Evolutionary conservation across 2,113 vertebrate species (phyloP).

Genomic region (Cottus gobio): DNA sequence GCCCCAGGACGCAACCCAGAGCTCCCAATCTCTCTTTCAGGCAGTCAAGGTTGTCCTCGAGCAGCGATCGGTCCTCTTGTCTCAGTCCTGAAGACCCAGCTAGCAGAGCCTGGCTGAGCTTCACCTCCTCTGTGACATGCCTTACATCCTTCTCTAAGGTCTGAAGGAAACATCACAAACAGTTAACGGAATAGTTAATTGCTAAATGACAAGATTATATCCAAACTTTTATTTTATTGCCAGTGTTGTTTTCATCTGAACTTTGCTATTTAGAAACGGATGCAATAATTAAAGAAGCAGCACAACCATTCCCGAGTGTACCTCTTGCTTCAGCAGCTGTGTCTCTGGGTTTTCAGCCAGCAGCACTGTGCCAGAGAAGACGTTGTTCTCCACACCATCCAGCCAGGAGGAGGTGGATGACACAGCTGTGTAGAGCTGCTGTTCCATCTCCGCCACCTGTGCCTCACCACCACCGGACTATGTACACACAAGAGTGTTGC

Average conservation of each 20-base stretch:
- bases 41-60: slow-evolving; percentile 89
- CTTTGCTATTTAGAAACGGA: not conserved
- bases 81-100: slow-evolving; percentile 80
- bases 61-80: slow-evolving; percentile 83
- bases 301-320: slow-evolving; percentile 40
- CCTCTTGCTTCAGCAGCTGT: slow-evolving; percentile 89
- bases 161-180: slow-evolving; percentile 73
- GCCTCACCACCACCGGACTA: slow-evolving; percentile 76
- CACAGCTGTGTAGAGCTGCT: slow-evolving; percentile 88
- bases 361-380: slow-evolving; percentile 85
- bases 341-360: slow-evolving; percentile 87
- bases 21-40: slow-evolving; percentile 86
- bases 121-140: slow-evolving; percentile 88
- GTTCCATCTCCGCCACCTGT: slow-evolving; percentile 83
- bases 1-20: slow-evolving; percentile 86
- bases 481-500: not conserved
- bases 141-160: slow-evolving; percentile 89
- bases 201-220: no score
- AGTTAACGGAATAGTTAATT: no score
- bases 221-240: no score
- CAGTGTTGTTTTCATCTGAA: no score
- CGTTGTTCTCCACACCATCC: slow-evolving; percentile 88
- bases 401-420: slow-evolving; percentile 89
- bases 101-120: slow-evolving; percentile 87
- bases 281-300: not conserved